Evolutionary conservation across 2,888 invertebrate genomes (phyloP).

Genomic region (Sphinx pinastri): DNA sequence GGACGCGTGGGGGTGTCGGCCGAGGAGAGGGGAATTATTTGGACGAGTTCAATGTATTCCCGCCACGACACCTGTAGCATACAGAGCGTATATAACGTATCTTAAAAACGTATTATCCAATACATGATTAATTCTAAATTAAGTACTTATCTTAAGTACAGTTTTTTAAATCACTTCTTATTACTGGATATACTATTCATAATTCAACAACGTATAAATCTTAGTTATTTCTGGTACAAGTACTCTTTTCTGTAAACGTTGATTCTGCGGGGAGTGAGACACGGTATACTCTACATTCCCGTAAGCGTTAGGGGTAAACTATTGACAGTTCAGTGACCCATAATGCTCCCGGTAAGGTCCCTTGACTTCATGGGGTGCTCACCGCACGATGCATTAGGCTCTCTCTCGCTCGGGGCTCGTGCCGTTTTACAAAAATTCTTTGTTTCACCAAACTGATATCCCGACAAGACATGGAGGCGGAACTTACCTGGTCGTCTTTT

Average conservation of each 20-base stretch:
- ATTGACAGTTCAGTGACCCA: constrained; percentile 75
- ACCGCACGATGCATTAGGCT: constrained; percentile 54
- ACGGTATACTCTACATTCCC: constrained; percentile 45
- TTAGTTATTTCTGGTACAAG: not conserved
- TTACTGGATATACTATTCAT: not conserved
- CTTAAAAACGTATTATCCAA: not conserved
- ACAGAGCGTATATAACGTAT: constrained; percentile 12
- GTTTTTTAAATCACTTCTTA: not conserved
- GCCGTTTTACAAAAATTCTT: constrained; percentile 59
- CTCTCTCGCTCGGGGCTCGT: constrained; percentile 61
- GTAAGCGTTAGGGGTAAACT: constrained; percentile 58
- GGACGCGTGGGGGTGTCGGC: constrained; percentile 39
- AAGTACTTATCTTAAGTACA: not conserved
- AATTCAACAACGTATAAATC: not conserved
- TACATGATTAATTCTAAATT: no score
- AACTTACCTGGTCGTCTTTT: not conserved
- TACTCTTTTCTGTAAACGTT: not conserved
- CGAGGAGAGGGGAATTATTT: constrained; percentile 63
- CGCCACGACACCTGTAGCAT: constrained; percentile 60
- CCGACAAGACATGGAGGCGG: constrained; percentile 14
- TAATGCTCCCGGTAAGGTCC: constrained; percentile 61
- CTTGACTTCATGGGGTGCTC: constrained; percentile 75
- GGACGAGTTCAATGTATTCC: constrained; percentile 68
- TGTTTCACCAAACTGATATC: constrained; percentile 43
- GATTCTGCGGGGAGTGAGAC: constrained; percentile 37